These are phyloP conservation scores for Platysteira castanea DNA, from an alignment of 2,113 vertebrate genomes.

Conservation along the genomic window DNA sequence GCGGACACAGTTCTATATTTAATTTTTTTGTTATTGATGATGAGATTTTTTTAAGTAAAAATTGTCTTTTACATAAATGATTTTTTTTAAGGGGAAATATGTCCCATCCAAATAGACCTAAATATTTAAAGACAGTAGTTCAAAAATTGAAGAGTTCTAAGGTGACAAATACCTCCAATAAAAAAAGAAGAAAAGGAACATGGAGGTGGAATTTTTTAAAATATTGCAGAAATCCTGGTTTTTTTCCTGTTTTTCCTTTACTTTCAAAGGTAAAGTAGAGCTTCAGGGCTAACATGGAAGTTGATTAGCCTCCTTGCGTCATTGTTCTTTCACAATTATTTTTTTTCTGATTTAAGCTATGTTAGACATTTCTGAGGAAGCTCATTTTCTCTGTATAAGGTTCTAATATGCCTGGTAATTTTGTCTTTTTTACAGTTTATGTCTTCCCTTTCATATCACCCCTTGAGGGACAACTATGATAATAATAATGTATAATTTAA, in stretches of 20 bases:
- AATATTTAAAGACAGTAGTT: background rate
- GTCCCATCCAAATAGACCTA: background rate
- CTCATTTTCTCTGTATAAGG: background rate
- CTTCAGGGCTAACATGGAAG: background rate
- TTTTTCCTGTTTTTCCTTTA: background rate
- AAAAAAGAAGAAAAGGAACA: rapidly evolving
- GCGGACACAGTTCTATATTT: too few relatives aligned
- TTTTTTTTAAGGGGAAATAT: background rate
- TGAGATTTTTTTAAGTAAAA: background rate
- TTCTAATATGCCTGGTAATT: background rate
- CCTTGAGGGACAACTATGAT: background rate
- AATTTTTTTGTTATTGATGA: rapidly evolving
- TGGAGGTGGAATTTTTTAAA: rapidly evolving
- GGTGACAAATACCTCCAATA: rapidly evolving
- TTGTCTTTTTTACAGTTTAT: background rate
- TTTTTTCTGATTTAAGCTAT: background rate
- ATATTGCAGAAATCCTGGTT: rapidly evolving
- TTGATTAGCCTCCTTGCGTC: background rate
- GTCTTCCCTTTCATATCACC: background rate
- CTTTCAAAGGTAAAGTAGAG: background rate
- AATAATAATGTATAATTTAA: background rate
- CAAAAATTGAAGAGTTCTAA: background rate
- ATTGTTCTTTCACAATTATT: background rate
- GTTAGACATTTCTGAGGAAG: background rate
- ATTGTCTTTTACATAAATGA: rapidly evolving